Conservation (phyloP, 2,888 invertebrate genomes). For the Cerastoderma edule region DNA sequence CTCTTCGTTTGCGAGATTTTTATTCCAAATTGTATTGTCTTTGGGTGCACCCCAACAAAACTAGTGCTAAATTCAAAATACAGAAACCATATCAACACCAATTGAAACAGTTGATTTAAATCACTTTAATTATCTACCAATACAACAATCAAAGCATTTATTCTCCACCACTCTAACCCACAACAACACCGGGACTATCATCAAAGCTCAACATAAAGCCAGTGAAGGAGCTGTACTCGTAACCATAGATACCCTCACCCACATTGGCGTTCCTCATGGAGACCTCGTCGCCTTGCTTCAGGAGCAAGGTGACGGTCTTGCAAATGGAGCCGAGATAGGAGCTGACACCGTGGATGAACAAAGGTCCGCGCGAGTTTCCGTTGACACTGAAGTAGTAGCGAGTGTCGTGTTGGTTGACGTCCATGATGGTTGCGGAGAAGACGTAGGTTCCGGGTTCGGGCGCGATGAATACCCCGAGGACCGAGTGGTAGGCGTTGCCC, state of each 20-base stretch:
- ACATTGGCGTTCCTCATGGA: slow-evolving; percentile 4
- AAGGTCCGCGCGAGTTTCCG: neutral
- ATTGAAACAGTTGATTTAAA: too few species aligned
- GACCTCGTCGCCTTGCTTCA: neutral
- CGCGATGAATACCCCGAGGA: slow-evolving; percentile 12
- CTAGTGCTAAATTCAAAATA: too few species aligned
- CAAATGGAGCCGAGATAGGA: neutral
- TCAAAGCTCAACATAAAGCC: slow-evolving; percentile 22
- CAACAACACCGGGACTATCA: slow-evolving; percentile 16
- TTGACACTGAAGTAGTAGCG: slow-evolving; percentile 16
- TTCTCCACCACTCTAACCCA: neutral
- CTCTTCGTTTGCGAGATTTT: neutral
- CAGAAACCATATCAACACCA: too few species aligned
- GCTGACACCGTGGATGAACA: slow-evolving; percentile 11
- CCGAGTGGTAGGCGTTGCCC: slow-evolving; percentile 14
- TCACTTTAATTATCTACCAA: neutral
- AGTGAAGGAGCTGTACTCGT: slow-evolving; percentile 15
- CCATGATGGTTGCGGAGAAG: slow-evolving; percentile 13
- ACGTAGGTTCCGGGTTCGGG: slow-evolving; percentile 15
- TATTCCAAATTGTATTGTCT: neutral
- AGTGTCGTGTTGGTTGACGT: slow-evolving; percentile 10
- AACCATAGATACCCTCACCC: slow-evolving; percentile 18
- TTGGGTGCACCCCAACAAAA: neutral
- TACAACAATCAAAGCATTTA: neutral
- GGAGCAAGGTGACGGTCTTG: neutral